Evolutionary conservation across 1,140 invertebrate genomes (phyloP).

Genomic region (Anastatus disparis): DNA sequence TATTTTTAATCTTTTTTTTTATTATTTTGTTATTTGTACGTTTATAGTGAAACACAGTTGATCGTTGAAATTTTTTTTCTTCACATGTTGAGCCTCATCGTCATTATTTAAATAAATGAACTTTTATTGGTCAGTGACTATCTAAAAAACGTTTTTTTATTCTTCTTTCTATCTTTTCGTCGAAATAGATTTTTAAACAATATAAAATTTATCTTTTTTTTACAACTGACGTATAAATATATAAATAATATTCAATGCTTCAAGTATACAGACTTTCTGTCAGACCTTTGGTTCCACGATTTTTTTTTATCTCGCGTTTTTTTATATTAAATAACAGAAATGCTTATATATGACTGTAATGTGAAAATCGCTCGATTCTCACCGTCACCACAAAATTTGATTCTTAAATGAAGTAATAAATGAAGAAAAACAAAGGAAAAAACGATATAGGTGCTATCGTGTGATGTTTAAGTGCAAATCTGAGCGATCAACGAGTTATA

Average conservation of each 20-base stretch:
- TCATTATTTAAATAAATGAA: no score
- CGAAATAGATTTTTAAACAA: conserved; percentile 14
- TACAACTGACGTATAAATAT: conserved; percentile 30
- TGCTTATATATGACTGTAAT: no score
- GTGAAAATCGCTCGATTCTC: conserved; percentile 23
- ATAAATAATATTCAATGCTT: conserved; percentile 22
- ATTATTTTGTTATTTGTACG: no score
- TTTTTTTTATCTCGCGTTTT: no score
- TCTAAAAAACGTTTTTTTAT: no score
- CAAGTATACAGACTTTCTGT: conserved; percentile 5
- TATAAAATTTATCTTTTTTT: conserved; percentile 20
- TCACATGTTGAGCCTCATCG: neutral
- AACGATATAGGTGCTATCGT: neutral
- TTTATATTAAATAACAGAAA: no score
- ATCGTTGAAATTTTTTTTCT: conserved; percentile 8
- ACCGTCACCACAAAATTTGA: neutral
- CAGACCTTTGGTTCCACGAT: conserved; percentile 26
- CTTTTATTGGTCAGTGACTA: no score
- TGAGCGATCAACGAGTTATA: conserved; percentile 5
- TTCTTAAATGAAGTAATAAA: neutral
- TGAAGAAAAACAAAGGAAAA: no score
- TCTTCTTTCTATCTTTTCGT: neutral
- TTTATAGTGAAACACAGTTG: neutral
- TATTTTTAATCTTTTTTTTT: neutral
- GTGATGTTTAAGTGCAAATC: conserved; percentile 28